Evolutionary conservation across 2,888 invertebrate genomes (phyloP), one percentile per base, ranked within the genome.

Genomic region (Glaucopsyche alexis): DNA sequence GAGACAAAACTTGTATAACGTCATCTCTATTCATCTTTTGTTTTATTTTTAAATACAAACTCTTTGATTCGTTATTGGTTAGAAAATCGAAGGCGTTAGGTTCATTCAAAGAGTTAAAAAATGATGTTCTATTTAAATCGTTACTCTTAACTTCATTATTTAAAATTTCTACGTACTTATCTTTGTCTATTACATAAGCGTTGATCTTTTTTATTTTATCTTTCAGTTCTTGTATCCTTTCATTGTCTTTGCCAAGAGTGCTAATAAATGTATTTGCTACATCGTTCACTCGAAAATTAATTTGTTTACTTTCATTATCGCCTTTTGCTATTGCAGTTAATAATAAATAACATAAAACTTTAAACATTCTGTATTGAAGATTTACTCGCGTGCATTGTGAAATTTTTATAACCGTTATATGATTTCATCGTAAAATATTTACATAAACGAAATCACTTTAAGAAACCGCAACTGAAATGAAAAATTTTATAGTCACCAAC

Each of bases 21-120:
- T 92, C 91, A 78, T 91, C 89, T 78, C 91, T 83, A 60, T 86
- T 92, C 83, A 92, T 85, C 73, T 84, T 89, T 71, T 89, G 84
- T 78, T 92, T 92, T 7, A 92, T 76, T 75, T 86, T 86, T 4
- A 90, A 75, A 77, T 88, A 91, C 64, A 92, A 77, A 76, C 80
- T 89, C 74, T 86, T 87, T 0, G 84, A 78, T 72, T 84, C 83
- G 42, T 84, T 81, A 2, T 79, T 77, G 0, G 77, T 73, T 8
- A 88, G 70, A 69, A 83, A 81, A 71, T 78, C 78, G 50, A 85
- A 87, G 47, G 84, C 78, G 55, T 92, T 90, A 29, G 84, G 81
- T 75, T 89, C 85, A 45, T 81, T 81, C 8, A 91, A 75, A 0
- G 90, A 80, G 49, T 85, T 81, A 73, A 79, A 88, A 75, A 92